Base-by-base conservation (phyloP, 2,113 vertebrate species). In the Piprites chloris region DNA sequence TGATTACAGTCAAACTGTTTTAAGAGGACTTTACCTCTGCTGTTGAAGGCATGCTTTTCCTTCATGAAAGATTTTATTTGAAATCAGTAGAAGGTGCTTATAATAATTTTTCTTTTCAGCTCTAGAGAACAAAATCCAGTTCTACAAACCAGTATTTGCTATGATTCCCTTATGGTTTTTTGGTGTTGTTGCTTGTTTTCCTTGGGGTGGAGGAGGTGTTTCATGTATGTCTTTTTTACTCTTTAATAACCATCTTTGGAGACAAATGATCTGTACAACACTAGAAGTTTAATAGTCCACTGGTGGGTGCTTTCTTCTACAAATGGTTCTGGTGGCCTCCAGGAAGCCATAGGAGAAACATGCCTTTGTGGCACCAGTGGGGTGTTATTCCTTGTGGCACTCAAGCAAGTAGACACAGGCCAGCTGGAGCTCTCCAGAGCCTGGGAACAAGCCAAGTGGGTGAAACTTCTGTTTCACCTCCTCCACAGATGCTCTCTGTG, bases 391-490 rank as follows among this genome's bases (percentile, higher is more conserved):
- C 42, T 59, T 59, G 59, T 90, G 59, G 19, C 52, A 23, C 5
- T 30, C 12, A 1, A 13, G 41, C 69, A 37, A 56, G 73, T 58
- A 84, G 59, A 46, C 68, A 63, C 86, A 74, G 28, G 67, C 21
- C 49, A 28, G 7, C 72, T 68, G 47, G 32, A 65, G n/a, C 32
- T 87, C 41, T 81, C 15, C 53, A 71, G 35, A 61, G 21, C 11
- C 35, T 78, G 68, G 79, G 61, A 59, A 4, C 0, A 27, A n/a
- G 69, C 91, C 73, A 83, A 67, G 46, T 72, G 86, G 72, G 82
- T 93, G 65, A 93, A 96, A 28, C 67, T 91, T 37, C 80, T 85
- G 13, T 53, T 92, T 65, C 66, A 49, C 52, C 73, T 89, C 77
- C 76, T 88, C 71, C 61, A 62, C 65, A 67, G 56, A 81, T 89